Conservation (phyloP, 1,140 invertebrate species). For the Ceratina japonica region DNA sequence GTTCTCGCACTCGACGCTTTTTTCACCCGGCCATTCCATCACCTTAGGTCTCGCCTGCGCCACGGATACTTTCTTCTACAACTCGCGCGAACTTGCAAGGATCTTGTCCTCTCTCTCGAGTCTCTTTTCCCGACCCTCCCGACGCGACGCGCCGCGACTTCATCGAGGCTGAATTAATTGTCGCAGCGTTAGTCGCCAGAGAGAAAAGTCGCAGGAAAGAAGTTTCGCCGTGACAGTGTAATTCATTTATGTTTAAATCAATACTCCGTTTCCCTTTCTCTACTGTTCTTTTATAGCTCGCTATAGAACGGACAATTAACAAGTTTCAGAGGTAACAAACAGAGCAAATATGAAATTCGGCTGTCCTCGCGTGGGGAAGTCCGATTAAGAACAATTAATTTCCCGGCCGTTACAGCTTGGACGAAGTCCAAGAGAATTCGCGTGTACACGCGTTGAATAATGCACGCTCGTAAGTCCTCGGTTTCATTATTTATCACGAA, state of each 20-base stretch:
- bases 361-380: neutral
- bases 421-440: neutral
- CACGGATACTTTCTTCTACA: neutral
- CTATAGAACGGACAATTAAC: neutral
- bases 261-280: too few relatives aligned
- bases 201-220: too few relatives aligned
- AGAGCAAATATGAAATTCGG: neutral
- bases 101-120: constrained; percentile 18
- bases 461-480: neutral
- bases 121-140: neutral
- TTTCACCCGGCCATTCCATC: constrained; percentile 30
- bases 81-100: constrained; percentile 35
- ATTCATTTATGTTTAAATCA: too few relatives aligned
- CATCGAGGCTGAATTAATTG: constrained; percentile 24
- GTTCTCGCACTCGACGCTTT: constrained; percentile 35
- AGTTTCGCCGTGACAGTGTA: neutral
- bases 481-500: neutral
- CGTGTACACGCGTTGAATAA: constrained; percentile 4
- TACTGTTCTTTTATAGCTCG: too few relatives aligned
- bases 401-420: constrained; percentile 1
- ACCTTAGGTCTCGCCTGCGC: constrained; percentile 25
- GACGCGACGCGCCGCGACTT: constrained; percentile 14
- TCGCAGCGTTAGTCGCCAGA: neutral
- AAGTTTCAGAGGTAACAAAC: neutral
- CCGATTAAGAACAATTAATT: constrained; percentile 25